Evolutionary conservation across 2,888 invertebrate species (phyloP).

Genomic region (Sphaeridia pumilis): DNA sequence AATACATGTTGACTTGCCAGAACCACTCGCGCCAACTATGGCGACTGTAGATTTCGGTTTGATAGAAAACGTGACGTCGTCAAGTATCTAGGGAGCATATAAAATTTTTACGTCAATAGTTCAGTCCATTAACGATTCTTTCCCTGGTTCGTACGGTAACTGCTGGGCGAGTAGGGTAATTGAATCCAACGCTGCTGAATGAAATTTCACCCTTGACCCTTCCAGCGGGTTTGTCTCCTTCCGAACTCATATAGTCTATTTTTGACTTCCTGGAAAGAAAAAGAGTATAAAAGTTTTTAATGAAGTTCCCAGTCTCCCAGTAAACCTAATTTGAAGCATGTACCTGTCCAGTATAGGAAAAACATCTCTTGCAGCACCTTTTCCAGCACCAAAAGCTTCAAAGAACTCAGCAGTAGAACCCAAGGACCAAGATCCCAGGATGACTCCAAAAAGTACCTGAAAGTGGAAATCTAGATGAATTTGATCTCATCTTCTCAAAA

Average conservation of each 20-base stretch:
- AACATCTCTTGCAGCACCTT: slow-evolving; percentile 21
- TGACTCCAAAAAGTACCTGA: slow-evolving; percentile 26
- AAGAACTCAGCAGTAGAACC: slow-evolving; percentile 25
- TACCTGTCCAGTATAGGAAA: slow-evolving; percentile 25
- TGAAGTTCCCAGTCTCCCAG: too few relatives aligned
- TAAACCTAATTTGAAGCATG: too few relatives aligned
- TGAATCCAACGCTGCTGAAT: slow-evolving; percentile 56
- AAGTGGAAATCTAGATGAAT: too few relatives aligned
- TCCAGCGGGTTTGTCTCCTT: slow-evolving; percentile 48
- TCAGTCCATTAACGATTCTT: background rate
- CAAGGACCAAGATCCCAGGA: slow-evolving; percentile 26
- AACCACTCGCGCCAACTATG: slow-evolving; percentile 43
- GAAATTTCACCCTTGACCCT: slow-evolving; percentile 52
- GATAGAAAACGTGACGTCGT: slow-evolving; percentile 23
- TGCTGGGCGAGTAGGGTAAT: slow-evolving; percentile 63
- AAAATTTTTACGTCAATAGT: background rate
- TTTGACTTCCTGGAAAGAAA: slow-evolving; percentile 43
- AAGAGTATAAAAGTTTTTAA: too few relatives aligned
- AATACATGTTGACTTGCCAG: slow-evolving; percentile 70
- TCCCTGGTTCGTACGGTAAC: slow-evolving; percentile 53
- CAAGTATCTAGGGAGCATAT: slow-evolving; percentile 22
- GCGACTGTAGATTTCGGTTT: slow-evolving; percentile 27
- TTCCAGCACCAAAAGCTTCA: slow-evolving; percentile 23
- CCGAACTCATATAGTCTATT: slow-evolving; percentile 56
- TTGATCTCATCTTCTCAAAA: too few relatives aligned